Conservation (phyloP, 2,888 invertebrate species). For the Dicyrtomina minuta region DNA sequence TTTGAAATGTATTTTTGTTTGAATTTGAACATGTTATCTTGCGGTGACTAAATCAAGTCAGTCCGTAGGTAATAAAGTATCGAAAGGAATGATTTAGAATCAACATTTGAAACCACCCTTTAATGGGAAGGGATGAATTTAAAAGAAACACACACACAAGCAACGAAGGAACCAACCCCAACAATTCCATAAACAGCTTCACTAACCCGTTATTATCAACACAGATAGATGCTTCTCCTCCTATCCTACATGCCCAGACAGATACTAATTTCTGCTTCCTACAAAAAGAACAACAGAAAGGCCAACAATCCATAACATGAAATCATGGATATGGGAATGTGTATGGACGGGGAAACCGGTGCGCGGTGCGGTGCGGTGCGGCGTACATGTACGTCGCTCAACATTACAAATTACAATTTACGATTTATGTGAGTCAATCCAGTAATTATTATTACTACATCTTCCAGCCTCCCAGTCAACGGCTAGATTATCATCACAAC, state of each 20-base stretch:
- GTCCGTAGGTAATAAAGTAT: background rate
- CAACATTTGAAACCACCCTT: background rate
- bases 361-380: too few species aligned
- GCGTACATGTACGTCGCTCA: too few species aligned
- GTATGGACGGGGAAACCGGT: too few species aligned
- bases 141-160: background rate
- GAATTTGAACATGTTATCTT: background rate
- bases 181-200: conserved; percentile 8
- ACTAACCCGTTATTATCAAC: conserved; percentile 14
- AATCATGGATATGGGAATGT: too few species aligned
- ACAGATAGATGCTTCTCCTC: background rate
- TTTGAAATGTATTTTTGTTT: too few species aligned
- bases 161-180: background rate
- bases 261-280: background rate
- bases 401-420: too few species aligned
- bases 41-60: conserved; percentile 1
- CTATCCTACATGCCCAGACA: background rate
- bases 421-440: too few species aligned
- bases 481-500: too few species aligned
- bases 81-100: background rate
- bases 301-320: too few species aligned
- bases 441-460: too few species aligned
- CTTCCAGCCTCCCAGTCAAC: too few species aligned
- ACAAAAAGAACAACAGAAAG: background rate
- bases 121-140: background rate